phyloP scores from a whole-genome alignment of 2,113 vertebrate species.

The Prionailurus viverrinus region DNA sequence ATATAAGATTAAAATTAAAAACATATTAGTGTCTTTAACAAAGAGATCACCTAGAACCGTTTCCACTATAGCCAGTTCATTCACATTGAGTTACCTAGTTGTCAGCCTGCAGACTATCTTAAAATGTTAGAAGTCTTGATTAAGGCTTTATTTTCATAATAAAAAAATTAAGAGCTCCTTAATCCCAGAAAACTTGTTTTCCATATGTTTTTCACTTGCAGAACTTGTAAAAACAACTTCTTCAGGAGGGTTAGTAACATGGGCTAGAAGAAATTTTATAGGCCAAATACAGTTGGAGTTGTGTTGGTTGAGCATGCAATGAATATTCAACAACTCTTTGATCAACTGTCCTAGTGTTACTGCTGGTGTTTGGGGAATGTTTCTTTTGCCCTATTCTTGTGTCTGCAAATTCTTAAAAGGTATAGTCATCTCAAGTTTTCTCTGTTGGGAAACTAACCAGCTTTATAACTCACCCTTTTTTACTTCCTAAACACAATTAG shows the following conservation, averaged over 20 bases:
- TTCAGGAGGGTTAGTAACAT: background rate
- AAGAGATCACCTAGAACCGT: background rate
- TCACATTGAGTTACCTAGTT: background rate
- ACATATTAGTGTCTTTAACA: background rate
- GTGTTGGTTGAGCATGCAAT: background rate
- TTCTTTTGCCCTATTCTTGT: background rate
- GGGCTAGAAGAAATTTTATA: background rate
- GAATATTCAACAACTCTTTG: background rate
- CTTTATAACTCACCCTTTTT: background rate
- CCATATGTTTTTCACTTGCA: background rate
- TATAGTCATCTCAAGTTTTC: background rate
- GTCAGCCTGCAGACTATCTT: background rate
- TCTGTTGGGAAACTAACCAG: background rate
- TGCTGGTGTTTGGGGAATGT: background rate
- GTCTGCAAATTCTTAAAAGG: background rate
- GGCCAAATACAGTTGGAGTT: background rate
- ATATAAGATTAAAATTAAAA: background rate
- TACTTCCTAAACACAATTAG: background rate
- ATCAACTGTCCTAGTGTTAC: background rate
- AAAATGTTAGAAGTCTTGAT: background rate
- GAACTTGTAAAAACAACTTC: slow-evolving; percentile 16
- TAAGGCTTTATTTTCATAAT: slow-evolving; percentile 2
- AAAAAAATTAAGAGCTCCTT: background rate
- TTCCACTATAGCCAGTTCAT: background rate
- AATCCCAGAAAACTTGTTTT: background rate